Conservation (phyloP, 2,888 invertebrate genomes). For the Orgyia antiqua region DNA sequence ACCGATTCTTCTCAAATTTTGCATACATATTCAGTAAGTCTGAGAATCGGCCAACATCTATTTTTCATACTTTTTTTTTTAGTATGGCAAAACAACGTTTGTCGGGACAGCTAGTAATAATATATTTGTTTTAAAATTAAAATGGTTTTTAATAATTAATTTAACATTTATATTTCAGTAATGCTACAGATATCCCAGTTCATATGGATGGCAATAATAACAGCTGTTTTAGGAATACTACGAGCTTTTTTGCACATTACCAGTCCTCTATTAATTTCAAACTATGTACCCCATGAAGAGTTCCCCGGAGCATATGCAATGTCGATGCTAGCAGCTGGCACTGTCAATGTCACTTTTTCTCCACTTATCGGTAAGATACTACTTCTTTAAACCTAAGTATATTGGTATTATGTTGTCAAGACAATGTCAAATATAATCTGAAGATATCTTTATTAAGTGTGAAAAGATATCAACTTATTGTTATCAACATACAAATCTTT, state of each 20-base stretch:
- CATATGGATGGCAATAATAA: constrained; percentile 42
- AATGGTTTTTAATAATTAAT: neutral
- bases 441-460: too few species aligned
- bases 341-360: constrained; percentile 80
- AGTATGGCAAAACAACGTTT: too few species aligned
- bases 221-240: constrained; percentile 78
- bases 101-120: too few species aligned
- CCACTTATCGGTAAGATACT: constrained; percentile 81
- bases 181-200: constrained; percentile 49
- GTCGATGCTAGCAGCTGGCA: constrained; percentile 82
- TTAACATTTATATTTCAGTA: constrained; percentile 33
- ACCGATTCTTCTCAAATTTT: too few species aligned
- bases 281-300: constrained; percentile 79
- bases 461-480: too few species aligned
- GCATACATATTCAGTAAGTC: too few species aligned
- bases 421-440: too few species aligned
- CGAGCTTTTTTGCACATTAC: constrained; percentile 84
- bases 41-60: too few species aligned
- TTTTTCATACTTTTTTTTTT: too few species aligned
- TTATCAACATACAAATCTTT: too few species aligned
- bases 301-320: constrained; percentile 86
- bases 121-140: neutral
- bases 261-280: constrained; percentile 82
- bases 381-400: too few species aligned
- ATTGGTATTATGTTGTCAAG: too few species aligned